A percentile compares a stretch with the other conserved stretches of the same genome.
Conservation (phyloP, 2,113 vertebrate species). For the Rhabdornis inornatus region DNA sequence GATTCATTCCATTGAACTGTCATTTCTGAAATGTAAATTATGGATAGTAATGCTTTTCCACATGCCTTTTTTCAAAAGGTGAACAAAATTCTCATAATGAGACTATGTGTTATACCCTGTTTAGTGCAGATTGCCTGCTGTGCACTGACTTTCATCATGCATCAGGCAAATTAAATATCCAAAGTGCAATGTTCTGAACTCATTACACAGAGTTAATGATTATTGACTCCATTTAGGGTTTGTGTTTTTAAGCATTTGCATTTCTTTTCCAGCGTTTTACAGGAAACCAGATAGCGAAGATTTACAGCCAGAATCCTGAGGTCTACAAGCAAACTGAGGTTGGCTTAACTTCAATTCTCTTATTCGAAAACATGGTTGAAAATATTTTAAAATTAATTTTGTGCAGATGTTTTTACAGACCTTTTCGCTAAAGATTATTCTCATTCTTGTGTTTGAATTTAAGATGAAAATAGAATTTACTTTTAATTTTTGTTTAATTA, state of each 20-base stretch:
- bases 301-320: conserved; percentile 76
- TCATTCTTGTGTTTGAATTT: not conserved
- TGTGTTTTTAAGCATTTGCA: conserved; percentile 58
- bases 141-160: conserved; percentile 37
- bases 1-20: conserved; percentile 35
- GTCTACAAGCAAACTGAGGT: conserved; percentile 86
- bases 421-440: not conserved
- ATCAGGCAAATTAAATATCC: conserved; percentile 24
- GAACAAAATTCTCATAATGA: conserved; percentile 63
- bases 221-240: conserved; percentile 57
- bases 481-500: not conserved
- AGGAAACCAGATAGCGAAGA: conserved; percentile 94
- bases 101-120: conserved; percentile 42
- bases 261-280: conserved; percentile 88
- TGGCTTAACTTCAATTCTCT: conserved; percentile 12
- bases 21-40: conserved; percentile 54
- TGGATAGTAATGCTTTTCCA: conserved; percentile 30
- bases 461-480: not conserved
- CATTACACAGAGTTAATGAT: conserved; percentile 50
- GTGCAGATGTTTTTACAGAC: not conserved
- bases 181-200: conserved; percentile 28
- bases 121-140: conserved; percentile 48
- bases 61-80: conserved; percentile 27
- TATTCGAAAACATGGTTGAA: not conserved
- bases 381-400: not conserved